These are phyloP conservation scores for Euphonia xanthogaster DNA, from an alignment of 2,797 vertebrate species.

Conservation along the genomic window DNA sequence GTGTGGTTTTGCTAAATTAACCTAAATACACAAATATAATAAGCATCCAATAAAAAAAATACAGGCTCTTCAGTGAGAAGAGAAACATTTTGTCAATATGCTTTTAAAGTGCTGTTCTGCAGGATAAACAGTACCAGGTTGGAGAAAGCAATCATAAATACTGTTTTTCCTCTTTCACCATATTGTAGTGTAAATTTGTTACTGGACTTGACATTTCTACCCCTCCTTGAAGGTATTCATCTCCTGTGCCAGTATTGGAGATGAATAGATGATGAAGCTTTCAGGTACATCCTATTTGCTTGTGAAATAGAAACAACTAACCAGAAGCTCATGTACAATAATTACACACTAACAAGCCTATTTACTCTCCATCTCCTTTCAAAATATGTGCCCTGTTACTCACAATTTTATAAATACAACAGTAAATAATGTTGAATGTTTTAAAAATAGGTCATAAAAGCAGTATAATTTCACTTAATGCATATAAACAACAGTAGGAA, in stretches of 20 bases:
- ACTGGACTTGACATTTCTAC: constrained; percentile 29
- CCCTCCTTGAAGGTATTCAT: constrained; percentile 34
- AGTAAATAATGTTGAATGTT: constrained; percentile 25
- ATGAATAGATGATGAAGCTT: constrained; percentile 49
- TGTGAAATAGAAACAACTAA: constrained; percentile 48
- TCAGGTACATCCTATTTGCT: constrained; percentile 11
- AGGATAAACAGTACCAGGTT: constrained; percentile 28
- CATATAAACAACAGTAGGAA: not conserved
- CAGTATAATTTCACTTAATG: constrained; percentile 37
- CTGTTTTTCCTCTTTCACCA: constrained; percentile 40
- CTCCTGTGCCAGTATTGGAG: constrained; percentile 12
- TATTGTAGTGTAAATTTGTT: constrained; percentile 18
- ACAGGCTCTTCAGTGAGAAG: not conserved
- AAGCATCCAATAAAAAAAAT: constrained; percentile 28
- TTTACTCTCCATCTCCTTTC: constrained; percentile 33
- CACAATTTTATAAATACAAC: constrained; percentile 6
- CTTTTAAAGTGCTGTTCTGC: constrained; percentile 31
- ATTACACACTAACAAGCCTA: constrained; percentile 29
- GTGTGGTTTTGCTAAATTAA: not conserved
- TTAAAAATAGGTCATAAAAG: constrained; percentile 46
- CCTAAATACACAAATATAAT: not conserved
- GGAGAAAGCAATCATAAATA: constrained; percentile 29
- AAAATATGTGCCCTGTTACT: constrained; percentile 22
- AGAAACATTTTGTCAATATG: constrained; percentile 16
- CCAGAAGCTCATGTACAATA: constrained; percentile 10